Evolutionary conservation across 2,797 vertebrate species (phyloP), one percentile per base, ranked within the genome.

Genomic region (Chaetodon trifasciatus): DNA sequence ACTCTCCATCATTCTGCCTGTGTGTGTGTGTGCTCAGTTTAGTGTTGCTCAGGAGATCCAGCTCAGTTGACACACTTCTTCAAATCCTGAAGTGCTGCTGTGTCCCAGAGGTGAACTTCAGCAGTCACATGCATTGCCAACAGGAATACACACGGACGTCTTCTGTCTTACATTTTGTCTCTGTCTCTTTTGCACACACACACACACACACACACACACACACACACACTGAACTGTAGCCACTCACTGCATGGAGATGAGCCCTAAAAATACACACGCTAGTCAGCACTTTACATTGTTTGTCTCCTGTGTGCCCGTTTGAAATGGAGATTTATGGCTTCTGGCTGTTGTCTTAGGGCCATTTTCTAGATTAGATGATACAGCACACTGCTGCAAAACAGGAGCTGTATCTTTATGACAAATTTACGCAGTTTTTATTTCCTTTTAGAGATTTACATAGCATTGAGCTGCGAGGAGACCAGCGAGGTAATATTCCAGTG

Each of bases 271-370:
- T 92, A 93, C 81, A 85, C 81, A 79, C 81, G 76, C 81, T 82
- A 88, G 93, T 94, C 93, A 93, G 93, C 92, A 91, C 86, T 94
- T 93, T 88, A 76, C 77, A 84, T 83, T 88, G 88, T 89, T 86
- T 89, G 84, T 93, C 86, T 92, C 88, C 80, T 66, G 75, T 86
- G 88, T 81, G 86, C 78, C 55, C n/a, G 49, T 89, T 93, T 95
- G 90, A 94, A 93, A 93, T 94, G 93, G 88, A 94, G 90, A 93
- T 93, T 90, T 87, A 89, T 92, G 70, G 81, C 93, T 86, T 42
- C 87, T 84, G 89, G 91, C 88, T 83, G 79, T 91, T 89, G 82
- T 92, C 91, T 92, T 82, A 65, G 70, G 87, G 88, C 83, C 88
- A 88, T 86, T 85, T 88, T 90, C 60, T 40, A 81, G 84, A 91